Percentiles rank a stretch among this genome's conserved stretches.
Conservation (phyloP, 2,113 vertebrate genomes). For the Lethenteron camtschaticum region DNA sequence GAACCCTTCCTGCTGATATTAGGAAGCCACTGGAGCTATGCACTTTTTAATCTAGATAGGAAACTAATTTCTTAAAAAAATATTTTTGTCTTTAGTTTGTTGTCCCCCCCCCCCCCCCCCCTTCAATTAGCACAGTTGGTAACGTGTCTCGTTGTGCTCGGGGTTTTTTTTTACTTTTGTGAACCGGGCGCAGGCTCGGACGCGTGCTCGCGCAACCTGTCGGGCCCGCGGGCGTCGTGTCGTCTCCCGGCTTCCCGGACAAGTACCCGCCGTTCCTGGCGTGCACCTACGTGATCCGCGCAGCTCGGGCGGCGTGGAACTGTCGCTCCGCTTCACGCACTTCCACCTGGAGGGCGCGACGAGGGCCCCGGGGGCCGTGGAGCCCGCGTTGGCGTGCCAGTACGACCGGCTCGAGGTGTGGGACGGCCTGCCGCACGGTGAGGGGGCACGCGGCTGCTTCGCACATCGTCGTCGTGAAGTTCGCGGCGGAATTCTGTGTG, state of each 20-base stretch:
- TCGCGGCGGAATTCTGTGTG: too few species aligned
- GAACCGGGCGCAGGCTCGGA: slow-evolving; percentile 43
- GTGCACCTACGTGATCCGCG: slow-evolving; percentile 69
- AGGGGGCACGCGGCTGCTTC: too few species aligned
- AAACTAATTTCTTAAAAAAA: too few species aligned
- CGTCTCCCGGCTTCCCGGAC: slow-evolving; percentile 82
- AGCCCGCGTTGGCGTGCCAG: slow-evolving; percentile 64
- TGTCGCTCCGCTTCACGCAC: slow-evolving; percentile 65
- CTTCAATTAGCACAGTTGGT: too few species aligned
- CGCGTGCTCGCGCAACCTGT: slow-evolving; percentile 92
- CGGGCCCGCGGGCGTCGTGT: slow-evolving; percentile 53
- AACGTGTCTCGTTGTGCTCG: too few species aligned
- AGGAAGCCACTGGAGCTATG: too few species aligned
- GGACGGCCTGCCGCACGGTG: slow-evolving; percentile 84
- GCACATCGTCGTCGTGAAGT: too few species aligned
- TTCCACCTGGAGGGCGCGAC: slow-evolving; percentile 93
- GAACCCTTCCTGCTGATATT: too few species aligned
- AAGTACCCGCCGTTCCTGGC: slow-evolving; percentile 97
- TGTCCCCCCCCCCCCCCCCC: too few species aligned
- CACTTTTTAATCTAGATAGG: too few species aligned
- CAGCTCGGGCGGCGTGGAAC: slow-evolving; percentile 70
- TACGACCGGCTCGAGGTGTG: slow-evolving; percentile 97
- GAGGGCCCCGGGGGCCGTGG: slow-evolving; percentile 48
- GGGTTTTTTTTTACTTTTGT: too few species aligned
- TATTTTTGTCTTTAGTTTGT: too few species aligned